Percentiles rank a stretch among this genome's conserved stretches.
Evolutionary conservation across 1,140 invertebrate genomes (phyloP).

Genomic region (Lepidurus couesii): DNA sequence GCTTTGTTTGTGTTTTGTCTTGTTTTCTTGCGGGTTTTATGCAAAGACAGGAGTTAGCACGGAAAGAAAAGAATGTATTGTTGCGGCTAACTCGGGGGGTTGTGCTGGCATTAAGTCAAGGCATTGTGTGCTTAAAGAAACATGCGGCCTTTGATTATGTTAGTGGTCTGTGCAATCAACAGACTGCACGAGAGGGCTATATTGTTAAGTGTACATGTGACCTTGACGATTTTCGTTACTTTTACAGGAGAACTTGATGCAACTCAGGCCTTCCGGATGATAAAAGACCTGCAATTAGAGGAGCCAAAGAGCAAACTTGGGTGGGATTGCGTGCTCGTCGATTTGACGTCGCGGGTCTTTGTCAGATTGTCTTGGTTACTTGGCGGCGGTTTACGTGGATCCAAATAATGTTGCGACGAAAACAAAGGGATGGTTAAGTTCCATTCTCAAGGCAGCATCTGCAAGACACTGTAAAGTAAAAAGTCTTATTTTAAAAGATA

Average conservation of each 20-base stretch:
- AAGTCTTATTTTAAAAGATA: background rate
- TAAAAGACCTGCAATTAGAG: background rate
- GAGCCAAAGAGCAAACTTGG: background rate
- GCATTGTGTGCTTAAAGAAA: background rate
- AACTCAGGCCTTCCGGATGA: background rate
- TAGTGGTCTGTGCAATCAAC: conserved; percentile 3
- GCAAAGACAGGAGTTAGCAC: conserved; percentile 1
- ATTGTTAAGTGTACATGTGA: background rate
- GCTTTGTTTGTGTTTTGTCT: no score
- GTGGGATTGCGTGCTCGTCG: conserved; percentile 7
- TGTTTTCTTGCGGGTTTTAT: background rate
- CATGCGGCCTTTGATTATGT: conserved; percentile 6
- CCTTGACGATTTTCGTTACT: background rate
- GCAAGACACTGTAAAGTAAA: background rate
- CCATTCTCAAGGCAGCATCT: background rate
- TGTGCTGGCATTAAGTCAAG: background rate
- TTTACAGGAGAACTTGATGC: background rate
- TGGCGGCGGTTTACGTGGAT: background rate
- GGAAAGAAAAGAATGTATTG: no score
- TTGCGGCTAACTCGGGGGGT: no score
- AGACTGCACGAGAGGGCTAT: background rate
- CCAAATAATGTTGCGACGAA: background rate
- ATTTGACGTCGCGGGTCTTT: background rate
- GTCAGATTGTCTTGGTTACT: background rate
- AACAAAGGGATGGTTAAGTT: background rate